Percentiles rank a stretch among this genome's conserved stretches.
Conservation (phyloP, 2,113 vertebrate species). For the Dinomys branickii region DNA sequence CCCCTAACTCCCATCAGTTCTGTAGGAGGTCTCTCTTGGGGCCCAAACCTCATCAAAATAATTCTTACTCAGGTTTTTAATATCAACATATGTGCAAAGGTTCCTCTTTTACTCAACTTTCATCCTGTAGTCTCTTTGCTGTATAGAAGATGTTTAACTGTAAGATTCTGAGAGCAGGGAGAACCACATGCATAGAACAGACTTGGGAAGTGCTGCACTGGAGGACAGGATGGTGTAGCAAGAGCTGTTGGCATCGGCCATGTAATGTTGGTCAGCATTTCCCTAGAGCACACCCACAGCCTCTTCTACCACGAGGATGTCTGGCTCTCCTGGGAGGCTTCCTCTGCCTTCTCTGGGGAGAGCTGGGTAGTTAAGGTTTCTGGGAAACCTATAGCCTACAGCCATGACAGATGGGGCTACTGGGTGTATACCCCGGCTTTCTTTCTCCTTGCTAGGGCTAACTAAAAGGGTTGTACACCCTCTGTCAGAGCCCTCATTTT, state of each 20-base stretch:
- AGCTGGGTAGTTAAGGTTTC: background rate
- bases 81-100: background rate
- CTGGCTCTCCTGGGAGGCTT: background rate
- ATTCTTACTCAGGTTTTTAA: constrained; percentile 40
- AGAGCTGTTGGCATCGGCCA: background rate
- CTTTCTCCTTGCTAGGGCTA: background rate
- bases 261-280: rapidly evolving
- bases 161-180: background rate
- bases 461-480: background rate
- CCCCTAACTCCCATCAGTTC: background rate
- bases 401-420: background rate
- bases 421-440: background rate
- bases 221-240: background rate
- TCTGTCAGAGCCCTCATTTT: background rate
- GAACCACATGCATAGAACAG: background rate
- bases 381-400: background rate
- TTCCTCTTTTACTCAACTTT: background rate
- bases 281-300: background rate
- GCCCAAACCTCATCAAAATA: background rate
- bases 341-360: background rate
- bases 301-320: too few relatives aligned
- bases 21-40: background rate
- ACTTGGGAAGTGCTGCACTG: background rate
- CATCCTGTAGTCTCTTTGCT: background rate
- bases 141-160: background rate